Evolutionary conservation across 2,888 invertebrate genomes (phyloP).

Genomic region (Eupsilia transversa): DNA sequence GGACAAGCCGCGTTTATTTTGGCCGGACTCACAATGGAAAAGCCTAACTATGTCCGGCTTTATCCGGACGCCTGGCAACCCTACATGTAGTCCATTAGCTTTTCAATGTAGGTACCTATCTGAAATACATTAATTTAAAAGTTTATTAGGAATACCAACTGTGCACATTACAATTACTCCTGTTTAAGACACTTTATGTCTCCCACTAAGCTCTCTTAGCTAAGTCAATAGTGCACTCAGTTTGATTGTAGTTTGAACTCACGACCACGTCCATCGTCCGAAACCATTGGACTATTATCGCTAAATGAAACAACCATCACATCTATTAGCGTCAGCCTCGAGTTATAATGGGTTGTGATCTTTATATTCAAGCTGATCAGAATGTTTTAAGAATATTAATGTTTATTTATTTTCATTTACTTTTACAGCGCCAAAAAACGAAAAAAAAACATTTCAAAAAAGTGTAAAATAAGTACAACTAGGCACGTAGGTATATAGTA

Average conservation of each 20-base stretch:
- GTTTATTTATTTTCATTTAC: too few species aligned
- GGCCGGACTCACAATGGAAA: too few species aligned
- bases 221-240: neutral
- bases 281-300: neutral
- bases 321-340: neutral
- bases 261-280: neutral
- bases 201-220: neutral
- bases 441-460: neutral
- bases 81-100: too few species aligned
- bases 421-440: neutral
- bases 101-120: neutral
- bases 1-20: too few species aligned
- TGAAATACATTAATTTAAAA: neutral
- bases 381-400: neutral
- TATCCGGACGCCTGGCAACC: too few species aligned
- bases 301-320: neutral
- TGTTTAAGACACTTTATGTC: neutral
- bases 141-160: neutral
- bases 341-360: neutral
- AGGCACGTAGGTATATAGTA: too few species aligned
- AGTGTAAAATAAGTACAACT: neutral
- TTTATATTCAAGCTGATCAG: neutral
- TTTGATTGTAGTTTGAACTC: neutral
- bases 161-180: too few species aligned
- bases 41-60: too few species aligned